Percentiles rank a stretch among this genome's conserved stretches.
These are phyloP conservation scores for Schizopygopsis malacanthus DNA, from an alignment of 2,797 vertebrate species.

Conservation along the genomic window DNA sequence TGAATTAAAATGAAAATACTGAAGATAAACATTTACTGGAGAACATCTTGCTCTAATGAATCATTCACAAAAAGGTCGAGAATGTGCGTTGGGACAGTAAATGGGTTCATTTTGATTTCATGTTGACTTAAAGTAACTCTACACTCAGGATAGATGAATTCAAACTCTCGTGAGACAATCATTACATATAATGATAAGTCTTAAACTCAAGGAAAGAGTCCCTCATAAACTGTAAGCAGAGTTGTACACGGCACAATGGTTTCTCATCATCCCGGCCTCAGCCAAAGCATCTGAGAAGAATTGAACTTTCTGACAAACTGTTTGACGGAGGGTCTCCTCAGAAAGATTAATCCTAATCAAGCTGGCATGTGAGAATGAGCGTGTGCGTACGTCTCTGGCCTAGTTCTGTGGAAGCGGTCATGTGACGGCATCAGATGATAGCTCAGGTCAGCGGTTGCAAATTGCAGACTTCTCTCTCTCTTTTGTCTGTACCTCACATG, in stretches of 20 bases:
- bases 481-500: slow-evolving; percentile 42
- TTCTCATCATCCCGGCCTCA: slow-evolving; percentile 27
- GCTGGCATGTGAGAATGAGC: slow-evolving; percentile 31
- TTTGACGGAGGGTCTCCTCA: slow-evolving; percentile 54
- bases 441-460: slow-evolving; percentile 52
- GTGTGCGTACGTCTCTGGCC: slow-evolving; percentile 39
- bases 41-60: not conserved
- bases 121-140: not conserved
- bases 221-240: slow-evolving; percentile 29
- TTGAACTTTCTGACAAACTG: slow-evolving; percentile 55
- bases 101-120: not conserved
- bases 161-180: not conserved
- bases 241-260: slow-evolving; percentile 19
- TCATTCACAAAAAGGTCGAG: not conserved
- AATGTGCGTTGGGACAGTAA: not conserved
- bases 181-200: not conserved
- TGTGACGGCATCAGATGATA: slow-evolving; percentile 46
- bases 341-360: slow-evolving; percentile 64
- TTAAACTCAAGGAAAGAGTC: slow-evolving; percentile 20
- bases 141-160: slow-evolving; percentile 1
- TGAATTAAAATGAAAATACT: not conserved
- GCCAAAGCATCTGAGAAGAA: slow-evolving; percentile 52
- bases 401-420: slow-evolving; percentile 43
- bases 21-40: not conserved
- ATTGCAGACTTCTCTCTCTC: slow-evolving; percentile 41